Evolutionary conservation across 2,113 vertebrate genomes (phyloP), one percentile per base, ranked within the genome.

Genomic region (Bubo scandiacus): DNA sequence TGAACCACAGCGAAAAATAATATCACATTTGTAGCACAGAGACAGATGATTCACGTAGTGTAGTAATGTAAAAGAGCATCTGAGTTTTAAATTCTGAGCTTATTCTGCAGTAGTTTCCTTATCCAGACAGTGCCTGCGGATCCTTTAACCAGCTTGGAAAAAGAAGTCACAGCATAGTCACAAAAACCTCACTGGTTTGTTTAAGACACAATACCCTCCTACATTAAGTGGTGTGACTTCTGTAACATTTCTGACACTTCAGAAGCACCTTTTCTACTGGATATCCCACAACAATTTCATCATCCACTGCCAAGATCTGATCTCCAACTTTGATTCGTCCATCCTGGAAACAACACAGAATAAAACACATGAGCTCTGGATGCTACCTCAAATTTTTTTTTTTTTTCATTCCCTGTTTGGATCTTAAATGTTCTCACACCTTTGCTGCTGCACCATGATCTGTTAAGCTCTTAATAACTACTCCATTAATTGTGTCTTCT

Each of bases 241-340:
- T 89, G n/a, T 18, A 81, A 74, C 14, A 70, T 72, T 68, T 29
- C 68, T 88, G 55, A 93, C 29, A 94, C 25, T 82, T 90, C 23
- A 87, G 84, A 97, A 40, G 54, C 97, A 99, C 99, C 99, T 99
- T 98, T 95, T 99, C 99, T 93, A 98, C 97, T 84, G 98, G 98
- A 96, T 97, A 98, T 23, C 98, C 98, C 21, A 98, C 92, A 95
- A 99, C 98, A 52, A 98, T 97, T 98, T 99, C 98, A 91, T 99
- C 98, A 92, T 99, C 99, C 79, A 99, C 97, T 68, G 98, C 98
- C 77, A 99, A 94, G 85, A 99, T 98, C 66, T 94, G 98, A 97
- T 99, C 98, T 86, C 98, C 99, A 78, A 98, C 96, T 95, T 98
- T 98, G 88, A 99, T 98, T 79, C 97, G 98, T 52, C 98, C 98